These are phyloP conservation scores for Julus scandinavius DNA, from an alignment of 2,888 invertebrate genomes.

Conservation along the genomic window DNA sequence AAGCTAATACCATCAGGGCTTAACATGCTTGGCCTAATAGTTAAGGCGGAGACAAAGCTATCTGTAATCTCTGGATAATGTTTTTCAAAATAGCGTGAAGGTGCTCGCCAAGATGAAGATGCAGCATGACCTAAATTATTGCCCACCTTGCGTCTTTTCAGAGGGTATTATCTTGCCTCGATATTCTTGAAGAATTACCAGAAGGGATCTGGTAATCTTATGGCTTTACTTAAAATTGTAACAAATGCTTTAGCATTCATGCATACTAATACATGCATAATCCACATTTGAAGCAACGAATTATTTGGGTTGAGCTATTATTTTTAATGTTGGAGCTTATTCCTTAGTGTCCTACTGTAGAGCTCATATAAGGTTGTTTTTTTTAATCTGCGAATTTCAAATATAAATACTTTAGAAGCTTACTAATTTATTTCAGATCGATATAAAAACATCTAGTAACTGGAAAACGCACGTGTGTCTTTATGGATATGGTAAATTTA, in stretches of 20 bases:
- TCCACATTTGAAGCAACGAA: not conserved
- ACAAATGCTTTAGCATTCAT: not conserved
- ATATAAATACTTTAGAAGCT: no score
- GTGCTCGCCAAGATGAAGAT: constrained; percentile 12
- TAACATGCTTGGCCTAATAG: constrained; percentile 41
- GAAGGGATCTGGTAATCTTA: not conserved
- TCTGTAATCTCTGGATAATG: constrained; percentile 29
- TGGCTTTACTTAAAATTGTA: not conserved
- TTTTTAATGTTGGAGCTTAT: no score
- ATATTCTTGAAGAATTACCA: constrained; percentile 6
- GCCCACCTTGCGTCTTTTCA: constrained; percentile 29
- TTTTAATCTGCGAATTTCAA: no score
- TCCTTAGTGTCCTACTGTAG: no score
- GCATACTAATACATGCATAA: not conserved
- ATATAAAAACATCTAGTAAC: no score
- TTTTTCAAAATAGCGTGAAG: constrained; percentile 36
- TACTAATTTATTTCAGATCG: no score
- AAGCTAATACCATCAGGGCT: constrained; percentile 36
- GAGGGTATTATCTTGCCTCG: not conserved
- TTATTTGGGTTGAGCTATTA: no score
- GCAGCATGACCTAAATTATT: constrained; percentile 14
- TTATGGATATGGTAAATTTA: no score
- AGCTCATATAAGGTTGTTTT: no score
- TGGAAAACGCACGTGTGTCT: no score
- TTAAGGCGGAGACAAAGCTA: constrained; percentile 43